Percentiles rank a stretch among this genome's conserved stretches.
phyloP scores from a whole-genome alignment of 1,140 invertebrate species.

The Liolophura sinensis region DNA sequence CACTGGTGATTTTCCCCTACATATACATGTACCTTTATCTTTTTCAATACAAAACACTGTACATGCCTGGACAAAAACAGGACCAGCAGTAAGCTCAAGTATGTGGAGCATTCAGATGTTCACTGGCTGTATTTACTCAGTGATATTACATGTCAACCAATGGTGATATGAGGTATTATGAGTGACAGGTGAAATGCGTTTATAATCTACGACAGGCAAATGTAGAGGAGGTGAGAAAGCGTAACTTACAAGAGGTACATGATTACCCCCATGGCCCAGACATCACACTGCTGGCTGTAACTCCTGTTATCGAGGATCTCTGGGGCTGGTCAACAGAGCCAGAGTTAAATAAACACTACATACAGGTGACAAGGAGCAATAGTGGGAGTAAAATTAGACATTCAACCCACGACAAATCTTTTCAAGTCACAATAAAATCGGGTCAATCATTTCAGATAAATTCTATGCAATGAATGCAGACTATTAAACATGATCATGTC shows the following conservation, averaged over 20 bases:
- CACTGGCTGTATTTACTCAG: no score
- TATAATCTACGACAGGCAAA: neutral
- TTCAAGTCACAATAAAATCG: neutral
- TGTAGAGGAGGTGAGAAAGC: neutral
- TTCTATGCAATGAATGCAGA: neutral
- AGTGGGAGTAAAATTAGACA: no score
- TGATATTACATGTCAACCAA: neutral
- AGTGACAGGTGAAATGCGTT: neutral
- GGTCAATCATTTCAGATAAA: slow-evolving; percentile 5
- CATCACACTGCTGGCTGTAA: slow-evolving; percentile 67
- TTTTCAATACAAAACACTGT: no score
- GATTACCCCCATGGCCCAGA: slow-evolving; percentile 67
- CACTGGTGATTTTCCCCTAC: no score
- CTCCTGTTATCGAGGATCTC: slow-evolving; percentile 64
- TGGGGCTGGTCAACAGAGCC: slow-evolving; percentile 55
- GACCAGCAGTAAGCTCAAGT: no score
- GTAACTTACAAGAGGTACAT: slow-evolving; percentile 60
- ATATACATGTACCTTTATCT: no score
- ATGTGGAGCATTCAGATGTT: no score
- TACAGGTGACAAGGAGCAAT: neutral
- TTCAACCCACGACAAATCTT: neutral
- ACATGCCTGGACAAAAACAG: no score
- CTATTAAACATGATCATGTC: neutral
- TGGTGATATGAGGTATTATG: no score
- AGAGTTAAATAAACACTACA: neutral